Percentiles rank a stretch among this genome's conserved stretches.
Conservation (phyloP, 2,797 vertebrate species). For the Betta splendens region DNA sequence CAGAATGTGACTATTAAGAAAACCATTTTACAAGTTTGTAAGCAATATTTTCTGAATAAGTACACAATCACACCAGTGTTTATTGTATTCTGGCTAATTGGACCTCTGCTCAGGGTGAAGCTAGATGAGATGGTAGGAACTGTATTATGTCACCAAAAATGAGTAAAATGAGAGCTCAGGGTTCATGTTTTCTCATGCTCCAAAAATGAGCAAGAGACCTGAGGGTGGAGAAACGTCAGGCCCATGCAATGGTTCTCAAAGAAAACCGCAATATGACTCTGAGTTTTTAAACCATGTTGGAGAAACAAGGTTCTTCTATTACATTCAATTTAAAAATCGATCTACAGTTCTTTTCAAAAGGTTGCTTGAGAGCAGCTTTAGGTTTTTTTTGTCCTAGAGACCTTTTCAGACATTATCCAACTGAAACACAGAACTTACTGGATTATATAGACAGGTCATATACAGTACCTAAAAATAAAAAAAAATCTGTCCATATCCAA, state of each 20-base stretch:
- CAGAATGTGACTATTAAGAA: background rate
- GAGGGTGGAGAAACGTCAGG: background rate
- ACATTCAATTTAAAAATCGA: too few species aligned
- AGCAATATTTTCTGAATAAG: background rate
- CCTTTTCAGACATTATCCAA: too few species aligned
- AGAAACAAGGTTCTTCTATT: background rate
- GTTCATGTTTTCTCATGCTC: background rate
- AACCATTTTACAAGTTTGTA: background rate
- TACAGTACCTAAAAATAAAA: background rate
- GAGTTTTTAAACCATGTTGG: background rate
- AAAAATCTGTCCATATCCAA: background rate
- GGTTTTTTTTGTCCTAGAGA: too few species aligned
- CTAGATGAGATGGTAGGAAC: background rate
- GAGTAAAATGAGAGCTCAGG: background rate
- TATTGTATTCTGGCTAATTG: slow-evolving; percentile 7
- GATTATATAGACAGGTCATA: background rate
- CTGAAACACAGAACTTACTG: too few species aligned
- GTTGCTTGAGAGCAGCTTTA: too few species aligned
- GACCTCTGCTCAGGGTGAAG: background rate
- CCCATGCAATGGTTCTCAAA: background rate
- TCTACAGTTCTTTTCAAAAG: too few species aligned
- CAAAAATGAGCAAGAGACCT: background rate
- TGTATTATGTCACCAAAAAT: background rate
- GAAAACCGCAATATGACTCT: too few species aligned
- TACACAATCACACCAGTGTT: background rate